phyloP scores from a whole-genome alignment of 92 coral and sea anemone genomes.

The Siderastrea radians region DNA sequence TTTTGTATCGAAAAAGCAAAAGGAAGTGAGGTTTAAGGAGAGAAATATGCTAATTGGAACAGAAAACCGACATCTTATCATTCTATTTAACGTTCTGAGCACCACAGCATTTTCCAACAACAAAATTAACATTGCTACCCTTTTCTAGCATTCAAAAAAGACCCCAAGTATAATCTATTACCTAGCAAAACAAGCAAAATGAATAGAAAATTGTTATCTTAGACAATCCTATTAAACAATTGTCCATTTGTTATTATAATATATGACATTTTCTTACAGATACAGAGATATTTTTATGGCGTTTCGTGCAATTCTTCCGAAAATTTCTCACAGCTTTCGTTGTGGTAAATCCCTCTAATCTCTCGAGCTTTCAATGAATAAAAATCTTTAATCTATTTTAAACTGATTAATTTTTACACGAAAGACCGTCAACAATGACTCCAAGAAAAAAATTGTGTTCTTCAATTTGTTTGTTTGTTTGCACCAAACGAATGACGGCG shows the following conservation, averaged over 20 bases:
- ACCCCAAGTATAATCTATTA: background rate
- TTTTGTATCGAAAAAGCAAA: too few species aligned
- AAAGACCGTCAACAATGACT: background rate
- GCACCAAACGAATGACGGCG: background rate
- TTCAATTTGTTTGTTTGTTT: background rate
- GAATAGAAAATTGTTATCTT: background rate
- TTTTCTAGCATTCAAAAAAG: background rate
- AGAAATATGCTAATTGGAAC: too few species aligned
- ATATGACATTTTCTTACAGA: background rate
- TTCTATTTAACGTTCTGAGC: too few species aligned
- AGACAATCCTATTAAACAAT: background rate
- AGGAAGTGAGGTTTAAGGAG: too few species aligned
- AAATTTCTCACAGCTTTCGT: background rate
- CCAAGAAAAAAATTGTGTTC: slow-evolving; percentile 2
- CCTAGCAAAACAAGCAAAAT: background rate
- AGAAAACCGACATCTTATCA: too few species aligned
- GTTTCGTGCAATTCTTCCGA: background rate
- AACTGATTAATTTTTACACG: slow-evolving; percentile 28
- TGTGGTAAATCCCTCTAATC: slow-evolving; percentile 4
- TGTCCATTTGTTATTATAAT: background rate
- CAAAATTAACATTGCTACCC: background rate
- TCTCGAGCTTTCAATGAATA: background rate
- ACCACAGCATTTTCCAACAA: background rate
- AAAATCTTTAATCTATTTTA: slow-evolving; percentile 3
- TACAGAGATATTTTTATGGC: background rate